Evolutionary conservation across 2,888 invertebrate species (phyloP).

Genomic region (Lithophane semibrunnea): DNA sequence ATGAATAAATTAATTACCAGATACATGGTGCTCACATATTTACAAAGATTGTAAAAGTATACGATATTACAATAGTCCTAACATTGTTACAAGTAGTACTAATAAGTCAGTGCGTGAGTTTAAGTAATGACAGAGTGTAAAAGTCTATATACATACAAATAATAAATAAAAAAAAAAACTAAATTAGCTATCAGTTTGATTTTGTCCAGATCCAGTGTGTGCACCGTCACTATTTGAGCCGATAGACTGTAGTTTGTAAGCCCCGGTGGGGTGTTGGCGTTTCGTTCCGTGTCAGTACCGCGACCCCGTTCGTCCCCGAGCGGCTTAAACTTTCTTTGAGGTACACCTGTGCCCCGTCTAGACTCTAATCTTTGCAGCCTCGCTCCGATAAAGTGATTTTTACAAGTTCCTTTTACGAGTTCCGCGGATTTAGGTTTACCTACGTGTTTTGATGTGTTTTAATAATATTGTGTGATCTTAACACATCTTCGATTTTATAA

Average conservation of each 20-base stretch:
- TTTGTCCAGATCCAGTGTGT: too few relatives aligned
- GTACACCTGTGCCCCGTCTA: conserved; percentile 55
- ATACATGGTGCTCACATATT: too few relatives aligned
- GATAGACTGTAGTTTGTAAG: conserved; percentile 12
- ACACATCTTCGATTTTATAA: conserved; percentile 6
- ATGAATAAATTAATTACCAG: too few relatives aligned
- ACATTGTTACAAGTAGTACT: too few relatives aligned
- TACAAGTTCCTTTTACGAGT: conserved; percentile 20
- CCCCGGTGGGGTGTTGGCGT: not conserved
- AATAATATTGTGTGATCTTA: not conserved
- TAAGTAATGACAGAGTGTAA: too few relatives aligned
- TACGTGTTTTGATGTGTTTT: conserved; percentile 1
- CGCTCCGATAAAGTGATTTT: conserved; percentile 48
- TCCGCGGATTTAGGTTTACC: conserved; percentile 9
- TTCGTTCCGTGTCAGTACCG: conserved; percentile 50
- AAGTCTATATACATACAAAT: too few relatives aligned
- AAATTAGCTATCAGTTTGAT: too few relatives aligned
- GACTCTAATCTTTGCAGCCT: conserved; percentile 42
- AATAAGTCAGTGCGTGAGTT: too few relatives aligned
- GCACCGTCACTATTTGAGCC: not conserved
- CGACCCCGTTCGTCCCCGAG: conserved; percentile 51
- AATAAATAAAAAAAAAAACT: too few relatives aligned
- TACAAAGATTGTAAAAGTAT: too few relatives aligned
- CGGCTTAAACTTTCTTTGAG: conserved; percentile 54
- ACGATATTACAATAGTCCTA: too few relatives aligned